phyloP scores from a whole-genome alignment of 2,797 vertebrate species.

The Sebastes oblongus region DNA sequence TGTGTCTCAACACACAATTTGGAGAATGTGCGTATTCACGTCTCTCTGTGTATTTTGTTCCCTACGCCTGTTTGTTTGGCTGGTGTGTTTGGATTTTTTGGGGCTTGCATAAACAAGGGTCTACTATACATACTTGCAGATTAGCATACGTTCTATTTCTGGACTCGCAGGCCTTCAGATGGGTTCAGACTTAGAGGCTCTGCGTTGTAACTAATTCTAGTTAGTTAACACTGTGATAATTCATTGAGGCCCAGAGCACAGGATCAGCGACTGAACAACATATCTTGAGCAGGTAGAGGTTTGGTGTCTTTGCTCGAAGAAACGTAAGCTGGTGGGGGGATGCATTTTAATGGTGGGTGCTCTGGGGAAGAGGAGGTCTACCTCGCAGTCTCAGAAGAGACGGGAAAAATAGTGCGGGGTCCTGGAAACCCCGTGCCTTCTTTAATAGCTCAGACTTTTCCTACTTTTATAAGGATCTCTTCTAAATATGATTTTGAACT shows the following conservation, averaged over 20 bases:
- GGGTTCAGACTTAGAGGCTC: conserved; percentile 55
- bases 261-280: conserved; percentile 13
- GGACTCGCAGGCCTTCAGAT: conserved; percentile 55
- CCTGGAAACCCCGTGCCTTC: background rate
- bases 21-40: conserved; percentile 45
- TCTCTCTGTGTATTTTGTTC: conserved; percentile 56
- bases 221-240: conserved; percentile 59
- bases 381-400: background rate
- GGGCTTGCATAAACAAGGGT: conserved; percentile 69
- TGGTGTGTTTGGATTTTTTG: conserved; percentile 59
- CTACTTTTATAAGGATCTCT: background rate
- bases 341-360: background rate
- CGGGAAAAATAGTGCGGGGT: background rate
- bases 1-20: conserved; percentile 37
- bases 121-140: conserved; percentile 67
- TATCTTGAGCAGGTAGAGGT: conserved; percentile 15
- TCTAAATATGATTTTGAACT: background rate
- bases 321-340: background rate
- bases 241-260: conserved; percentile 22
- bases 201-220: conserved; percentile 54
- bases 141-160: conserved; percentile 72
- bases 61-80: conserved; percentile 55
- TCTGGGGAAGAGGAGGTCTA: background rate
- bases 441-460: background rate
- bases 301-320: conserved; percentile 6